These are phyloP conservation scores for Stramonita haemastoma DNA, from an alignment of 2,888 invertebrate species.

Conservation along the genomic window DNA sequence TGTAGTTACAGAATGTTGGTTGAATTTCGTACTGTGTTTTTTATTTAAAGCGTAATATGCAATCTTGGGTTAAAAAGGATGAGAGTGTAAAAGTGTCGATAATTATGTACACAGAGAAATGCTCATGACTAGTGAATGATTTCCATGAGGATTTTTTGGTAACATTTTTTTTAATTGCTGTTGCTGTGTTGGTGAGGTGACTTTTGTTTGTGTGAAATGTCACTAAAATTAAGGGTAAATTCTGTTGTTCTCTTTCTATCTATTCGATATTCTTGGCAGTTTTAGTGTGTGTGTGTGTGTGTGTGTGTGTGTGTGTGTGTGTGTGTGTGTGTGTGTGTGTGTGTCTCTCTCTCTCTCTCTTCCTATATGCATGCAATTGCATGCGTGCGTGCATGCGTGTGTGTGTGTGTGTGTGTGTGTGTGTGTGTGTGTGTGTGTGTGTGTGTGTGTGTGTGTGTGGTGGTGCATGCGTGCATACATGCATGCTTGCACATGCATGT, in stretches of 20 bases:
- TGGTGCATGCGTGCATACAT: too few relatives aligned
- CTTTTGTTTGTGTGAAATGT: neutral
- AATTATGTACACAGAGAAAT: neutral
- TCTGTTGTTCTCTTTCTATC: neutral
- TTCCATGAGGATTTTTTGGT: neutral
- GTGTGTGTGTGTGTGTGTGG: neutral
- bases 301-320: slow-evolving; percentile 19
- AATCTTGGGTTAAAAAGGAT: too few relatives aligned
- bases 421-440: neutral
- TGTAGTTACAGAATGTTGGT: too few relatives aligned
- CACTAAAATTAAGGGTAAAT: too few relatives aligned
- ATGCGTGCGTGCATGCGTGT: neutral
- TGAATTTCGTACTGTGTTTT: too few relatives aligned
- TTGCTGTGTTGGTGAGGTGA: neutral
- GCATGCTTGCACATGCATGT: neutral
- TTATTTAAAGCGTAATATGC: too few relatives aligned
- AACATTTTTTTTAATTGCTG: neutral
- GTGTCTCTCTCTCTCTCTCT: neutral
- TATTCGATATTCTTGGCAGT: neutral
- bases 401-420: neutral
- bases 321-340: slow-evolving; percentile 23
- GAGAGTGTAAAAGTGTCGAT: too few relatives aligned
- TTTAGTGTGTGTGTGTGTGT: slow-evolving; percentile 4
- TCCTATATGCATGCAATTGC: neutral
- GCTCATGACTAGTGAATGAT: neutral